phyloP scores from a whole-genome alignment of 2,113 vertebrate species.

The Malaclemys terrapin region DNA sequence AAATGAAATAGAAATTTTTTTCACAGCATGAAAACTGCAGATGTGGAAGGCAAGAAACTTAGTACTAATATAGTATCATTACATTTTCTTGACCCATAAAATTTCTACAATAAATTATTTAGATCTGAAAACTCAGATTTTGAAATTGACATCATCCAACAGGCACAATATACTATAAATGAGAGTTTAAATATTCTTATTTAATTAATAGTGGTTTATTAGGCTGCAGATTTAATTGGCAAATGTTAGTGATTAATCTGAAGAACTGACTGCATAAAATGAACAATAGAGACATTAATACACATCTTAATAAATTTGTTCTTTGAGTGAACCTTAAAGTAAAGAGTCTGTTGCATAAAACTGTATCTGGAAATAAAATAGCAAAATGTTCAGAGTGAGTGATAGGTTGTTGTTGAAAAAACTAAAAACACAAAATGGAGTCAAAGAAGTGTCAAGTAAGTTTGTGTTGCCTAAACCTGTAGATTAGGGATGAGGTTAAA shows the following conservation, averaged over 20 bases:
- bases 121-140: neutral
- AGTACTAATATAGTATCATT: neutral
- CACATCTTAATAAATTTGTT: neutral
- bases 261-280: conserved; percentile 50
- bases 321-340: neutral
- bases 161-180: neutral
- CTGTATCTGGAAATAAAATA: neutral
- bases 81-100: conserved; percentile 30
- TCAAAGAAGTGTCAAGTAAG: neutral
- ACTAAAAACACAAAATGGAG: neutral
- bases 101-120: conserved; percentile 4
- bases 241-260: conserved; percentile 35
- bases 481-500: neutral
- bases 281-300: neutral
- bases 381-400: neutral
- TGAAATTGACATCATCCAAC: conserved; percentile 12
- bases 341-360: neutral
- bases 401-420: neutral
- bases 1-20: conserved; percentile 26
- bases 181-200: conserved; percentile 27
- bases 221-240: conserved; percentile 28
- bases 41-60: neutral
- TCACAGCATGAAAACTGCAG: conserved; percentile 13
- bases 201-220: conserved; percentile 28
- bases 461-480: neutral